Evolutionary conservation across 2,797 vertebrate genomes (phyloP), one percentile per base, ranked within the genome.

Genomic region (Muscicapa comitata): DNA sequence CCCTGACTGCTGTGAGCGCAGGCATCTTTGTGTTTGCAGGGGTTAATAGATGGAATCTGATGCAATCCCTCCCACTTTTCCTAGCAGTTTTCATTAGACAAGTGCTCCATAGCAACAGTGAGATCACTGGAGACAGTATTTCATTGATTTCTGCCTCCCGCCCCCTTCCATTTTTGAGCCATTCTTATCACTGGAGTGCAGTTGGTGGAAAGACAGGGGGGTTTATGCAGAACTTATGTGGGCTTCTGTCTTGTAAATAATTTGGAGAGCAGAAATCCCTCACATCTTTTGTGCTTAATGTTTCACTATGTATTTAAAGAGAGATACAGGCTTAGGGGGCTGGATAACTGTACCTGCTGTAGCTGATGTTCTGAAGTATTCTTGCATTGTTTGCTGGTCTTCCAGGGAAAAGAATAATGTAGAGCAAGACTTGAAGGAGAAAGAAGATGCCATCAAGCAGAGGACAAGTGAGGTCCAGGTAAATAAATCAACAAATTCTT

Each of bases 391-490:
- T 96, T 99, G 99, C 98, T 99, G 99, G 99, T 98, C 98, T 96
- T 98, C 98, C 97, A 99, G 99, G 98, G 99, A 99, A 98, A 99
- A 99, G 98, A 99, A 96, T 96, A 97, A 98, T 76, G 99, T 99
- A 97, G 99, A 99, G 92, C 99, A 99, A 95, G 99, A 99, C 92
- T 99, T 99, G 96, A 99, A 98, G 95, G 99, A 99, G 96, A 99
- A 99, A 86, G 99, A 99, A 97, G 99, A 99, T 91, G 97, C 98
- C 92, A 98, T 99, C 97, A 98, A 98, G 94, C 98, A 98, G 96
- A 99, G 98, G 95, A 99, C 97, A 86, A 98, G 77, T 17, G 99
- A 99, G 97, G 98, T 99, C 50, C 99, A 99, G 99, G 99, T 99
- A 98, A 96, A 97, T 92, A 95, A 95, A 70, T 67, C 81, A 17